phyloP scores from a whole-genome alignment of 2,888 invertebrate genomes.

The Leptinotarsa tumamoca region DNA sequence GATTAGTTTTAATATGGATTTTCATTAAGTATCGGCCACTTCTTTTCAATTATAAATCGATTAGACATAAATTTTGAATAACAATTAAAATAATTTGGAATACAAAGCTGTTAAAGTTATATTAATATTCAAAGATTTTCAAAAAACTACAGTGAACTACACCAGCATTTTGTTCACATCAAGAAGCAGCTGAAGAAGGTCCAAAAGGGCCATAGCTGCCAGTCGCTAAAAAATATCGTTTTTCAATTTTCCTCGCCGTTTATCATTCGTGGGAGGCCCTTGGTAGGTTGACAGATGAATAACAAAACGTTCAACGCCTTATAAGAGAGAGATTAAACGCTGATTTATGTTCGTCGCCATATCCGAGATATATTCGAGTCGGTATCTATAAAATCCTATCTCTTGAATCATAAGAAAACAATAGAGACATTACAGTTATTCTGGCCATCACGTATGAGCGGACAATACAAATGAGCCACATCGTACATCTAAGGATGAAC shows the following conservation, averaged over 20 bases:
- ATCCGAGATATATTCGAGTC: conserved; percentile 25
- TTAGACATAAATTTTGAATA: too few species aligned
- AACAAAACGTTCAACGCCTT: neutral
- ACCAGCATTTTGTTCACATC: too few species aligned
- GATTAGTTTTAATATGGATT: too few species aligned
- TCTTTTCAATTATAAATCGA: too few species aligned
- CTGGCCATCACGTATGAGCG: conserved; percentile 50
- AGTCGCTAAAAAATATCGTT: too few species aligned
- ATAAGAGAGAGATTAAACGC: conserved; percentile 13
- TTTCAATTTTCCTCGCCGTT: neutral
- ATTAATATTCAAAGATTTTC: too few species aligned
- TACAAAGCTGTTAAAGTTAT: too few species aligned
- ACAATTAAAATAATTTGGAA: too few species aligned
- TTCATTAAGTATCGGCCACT: too few species aligned
- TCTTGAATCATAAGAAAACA: conserved; percentile 48
- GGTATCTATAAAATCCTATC: conserved; percentile 41
- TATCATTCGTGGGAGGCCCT: conserved; percentile 26
- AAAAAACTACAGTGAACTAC: too few species aligned
- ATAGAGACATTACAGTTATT: conserved; percentile 55
- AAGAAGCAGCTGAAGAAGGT: too few species aligned
- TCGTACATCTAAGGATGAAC: conserved; percentile 2
- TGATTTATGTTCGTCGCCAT: conserved; percentile 19
- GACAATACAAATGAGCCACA: conserved; percentile 45
- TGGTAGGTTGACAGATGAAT: conserved; percentile 10
- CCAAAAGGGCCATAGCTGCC: too few species aligned